A percentile compares a stretch with the other conserved stretches of the same genome.
These are phyloP conservation scores for Eulithis prunata DNA, from an alignment of 2,888 invertebrate genomes.

Conservation along the genomic window DNA sequence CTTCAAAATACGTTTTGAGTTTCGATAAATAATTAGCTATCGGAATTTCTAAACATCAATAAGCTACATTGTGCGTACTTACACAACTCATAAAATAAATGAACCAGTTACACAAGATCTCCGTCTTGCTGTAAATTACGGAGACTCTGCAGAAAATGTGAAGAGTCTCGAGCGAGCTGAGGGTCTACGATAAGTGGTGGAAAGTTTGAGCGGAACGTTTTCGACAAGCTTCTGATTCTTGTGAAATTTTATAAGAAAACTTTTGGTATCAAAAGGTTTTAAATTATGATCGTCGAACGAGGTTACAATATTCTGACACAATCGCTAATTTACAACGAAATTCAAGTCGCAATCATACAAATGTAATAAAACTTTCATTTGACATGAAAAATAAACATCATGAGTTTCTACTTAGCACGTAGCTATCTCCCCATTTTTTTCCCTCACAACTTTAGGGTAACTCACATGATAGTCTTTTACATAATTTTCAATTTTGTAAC, in stretches of 20 bases:
- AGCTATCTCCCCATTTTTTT: not conserved
- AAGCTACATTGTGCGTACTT: constrained; percentile 39
- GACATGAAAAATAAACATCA: too few relatives aligned
- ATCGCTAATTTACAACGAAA: too few relatives aligned
- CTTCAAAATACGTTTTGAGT: not conserved
- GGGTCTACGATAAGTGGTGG: constrained; percentile 38
- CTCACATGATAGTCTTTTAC: constrained; percentile 1
- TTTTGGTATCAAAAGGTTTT: constrained; percentile 43
- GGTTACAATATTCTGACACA: not conserved
- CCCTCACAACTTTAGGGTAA: not conserved
- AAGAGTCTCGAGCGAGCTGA: constrained; percentile 29
- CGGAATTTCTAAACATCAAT: constrained; percentile 12
- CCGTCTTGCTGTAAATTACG: constrained; percentile 27
- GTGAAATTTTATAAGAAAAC: constrained; percentile 47
- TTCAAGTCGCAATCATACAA: too few relatives aligned
- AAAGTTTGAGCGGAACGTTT: constrained; percentile 31
- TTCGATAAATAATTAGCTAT: constrained; percentile 14
- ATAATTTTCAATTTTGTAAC: constrained; percentile 7
- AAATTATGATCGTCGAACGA: constrained; percentile 37
- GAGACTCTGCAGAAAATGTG: constrained; percentile 28
- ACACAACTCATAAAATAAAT: constrained; percentile 41
- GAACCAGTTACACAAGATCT: constrained; percentile 40
- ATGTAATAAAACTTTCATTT: too few relatives aligned
- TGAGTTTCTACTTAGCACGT: too few relatives aligned
- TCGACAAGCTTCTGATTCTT: constrained; percentile 44